Evolutionary conservation across 2,797 vertebrate genomes (phyloP).

Genomic region (Muscicapa striata): DNA sequence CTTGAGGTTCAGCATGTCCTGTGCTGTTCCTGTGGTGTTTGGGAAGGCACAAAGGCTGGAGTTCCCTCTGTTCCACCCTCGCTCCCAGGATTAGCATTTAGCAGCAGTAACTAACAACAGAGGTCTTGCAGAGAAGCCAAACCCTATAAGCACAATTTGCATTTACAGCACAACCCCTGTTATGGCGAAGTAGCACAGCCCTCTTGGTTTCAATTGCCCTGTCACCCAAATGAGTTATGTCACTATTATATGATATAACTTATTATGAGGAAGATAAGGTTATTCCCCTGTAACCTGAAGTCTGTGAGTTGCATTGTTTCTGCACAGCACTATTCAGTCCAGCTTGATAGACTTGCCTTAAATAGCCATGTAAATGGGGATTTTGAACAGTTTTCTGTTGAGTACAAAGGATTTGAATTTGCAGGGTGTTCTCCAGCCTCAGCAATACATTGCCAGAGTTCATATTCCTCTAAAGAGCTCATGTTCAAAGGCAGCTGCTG

Average conservation of each 20-base stretch:
- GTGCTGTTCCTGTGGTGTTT: background rate
- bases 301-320: background rate
- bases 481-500: background rate
- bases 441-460: background rate
- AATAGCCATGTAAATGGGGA: background rate
- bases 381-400: background rate
- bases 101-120: background rate
- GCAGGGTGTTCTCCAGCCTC: background rate
- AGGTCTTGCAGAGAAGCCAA: background rate
- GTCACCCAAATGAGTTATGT: conserved; percentile 5
- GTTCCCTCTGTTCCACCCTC: background rate
- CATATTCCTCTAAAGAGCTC: background rate
- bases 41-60: background rate
- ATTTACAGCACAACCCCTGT: background rate
- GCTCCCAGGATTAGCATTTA: background rate
- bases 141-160: background rate
- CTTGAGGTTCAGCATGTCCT: background rate
- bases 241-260: background rate
- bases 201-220: background rate
- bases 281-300: background rate
- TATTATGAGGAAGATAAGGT: background rate
- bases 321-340: background rate
- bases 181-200: background rate
- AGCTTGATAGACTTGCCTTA: background rate
- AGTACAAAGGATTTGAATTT: background rate